Conservation (phyloP, 2,113 vertebrate genomes). For the Fregata magnificens region DNA sequence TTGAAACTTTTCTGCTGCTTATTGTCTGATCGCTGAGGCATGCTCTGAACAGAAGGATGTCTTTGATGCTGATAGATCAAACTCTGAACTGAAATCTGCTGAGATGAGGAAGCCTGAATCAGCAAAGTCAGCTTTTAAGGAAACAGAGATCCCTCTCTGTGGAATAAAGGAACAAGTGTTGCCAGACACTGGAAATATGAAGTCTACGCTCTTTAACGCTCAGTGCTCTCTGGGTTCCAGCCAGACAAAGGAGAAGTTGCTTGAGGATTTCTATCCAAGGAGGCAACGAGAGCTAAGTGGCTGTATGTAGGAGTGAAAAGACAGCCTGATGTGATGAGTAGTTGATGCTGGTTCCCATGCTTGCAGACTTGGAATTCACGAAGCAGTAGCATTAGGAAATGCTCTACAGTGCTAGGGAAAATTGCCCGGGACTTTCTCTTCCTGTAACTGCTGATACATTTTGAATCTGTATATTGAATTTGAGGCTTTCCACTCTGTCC, state of each 20-base stretch:
- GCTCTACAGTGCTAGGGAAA: not conserved
- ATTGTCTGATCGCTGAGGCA: not conserved
- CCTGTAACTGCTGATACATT: not conserved
- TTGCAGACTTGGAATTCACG: not conserved
- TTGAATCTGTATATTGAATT: not conserved
- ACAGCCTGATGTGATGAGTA: not conserved
- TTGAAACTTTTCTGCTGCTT: not conserved
- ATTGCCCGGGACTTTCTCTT: not conserved
- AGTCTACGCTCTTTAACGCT: not conserved
- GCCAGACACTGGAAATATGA: not conserved
- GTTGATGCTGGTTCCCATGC: not conserved
- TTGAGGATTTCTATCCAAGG: not conserved
- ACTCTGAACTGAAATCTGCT: not conserved
- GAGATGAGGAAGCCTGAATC: constrained; percentile 36
- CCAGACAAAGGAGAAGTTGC: not conserved
- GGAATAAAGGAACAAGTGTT: not conserved
- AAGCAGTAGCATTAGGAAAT: not conserved
- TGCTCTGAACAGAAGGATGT: not conserved
- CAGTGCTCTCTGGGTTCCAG: not conserved
- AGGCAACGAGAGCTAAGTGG: not conserved
- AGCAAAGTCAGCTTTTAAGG: constrained; percentile 35
- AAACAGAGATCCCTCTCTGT: not conserved
- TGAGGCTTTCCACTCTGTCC: not conserved
- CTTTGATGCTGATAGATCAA: constrained; percentile 46
- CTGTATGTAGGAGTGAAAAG: not conserved